These are phyloP conservation scores for Hypotaenidia philippensis DNA, from an alignment of 2,797 vertebrate genomes.

Conservation along the genomic window DNA sequence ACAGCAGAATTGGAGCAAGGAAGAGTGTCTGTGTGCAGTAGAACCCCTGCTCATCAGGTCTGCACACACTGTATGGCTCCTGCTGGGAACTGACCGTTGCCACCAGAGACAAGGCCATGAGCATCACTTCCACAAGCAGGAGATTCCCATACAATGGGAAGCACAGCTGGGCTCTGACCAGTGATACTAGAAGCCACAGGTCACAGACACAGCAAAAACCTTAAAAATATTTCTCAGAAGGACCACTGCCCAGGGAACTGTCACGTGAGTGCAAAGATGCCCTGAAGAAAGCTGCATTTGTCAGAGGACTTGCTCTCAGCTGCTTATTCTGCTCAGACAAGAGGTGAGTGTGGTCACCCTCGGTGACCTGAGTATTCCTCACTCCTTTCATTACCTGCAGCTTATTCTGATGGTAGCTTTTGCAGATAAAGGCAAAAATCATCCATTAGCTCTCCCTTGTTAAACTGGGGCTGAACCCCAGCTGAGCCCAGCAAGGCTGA, in stretches of 20 bases:
- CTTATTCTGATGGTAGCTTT: neutral
- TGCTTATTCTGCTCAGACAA: neutral
- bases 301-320: neutral
- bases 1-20: accelerated
- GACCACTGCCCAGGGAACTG: neutral
- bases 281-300: neutral
- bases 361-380: neutral
- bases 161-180: neutral
- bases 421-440: neutral
- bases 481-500: neutral
- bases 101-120: neutral
- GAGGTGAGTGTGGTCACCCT: neutral
- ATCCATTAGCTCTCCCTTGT: neutral
- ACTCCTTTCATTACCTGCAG: neutral
- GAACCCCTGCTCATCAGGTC: neutral
- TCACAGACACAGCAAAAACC: neutral
- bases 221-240: neutral
- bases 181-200: neutral
- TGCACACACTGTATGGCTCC: accelerated
- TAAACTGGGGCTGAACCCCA: neutral
- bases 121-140: neutral
- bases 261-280: neutral
- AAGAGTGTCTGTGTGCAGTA: accelerated
- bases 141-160: accelerated
- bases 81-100: neutral